A percentile compares a stretch with the other conserved stretches of the same genome.
These are phyloP conservation scores for Apamea epomidion DNA, from an alignment of 2,888 invertebrate species.

Conservation along the genomic window DNA sequence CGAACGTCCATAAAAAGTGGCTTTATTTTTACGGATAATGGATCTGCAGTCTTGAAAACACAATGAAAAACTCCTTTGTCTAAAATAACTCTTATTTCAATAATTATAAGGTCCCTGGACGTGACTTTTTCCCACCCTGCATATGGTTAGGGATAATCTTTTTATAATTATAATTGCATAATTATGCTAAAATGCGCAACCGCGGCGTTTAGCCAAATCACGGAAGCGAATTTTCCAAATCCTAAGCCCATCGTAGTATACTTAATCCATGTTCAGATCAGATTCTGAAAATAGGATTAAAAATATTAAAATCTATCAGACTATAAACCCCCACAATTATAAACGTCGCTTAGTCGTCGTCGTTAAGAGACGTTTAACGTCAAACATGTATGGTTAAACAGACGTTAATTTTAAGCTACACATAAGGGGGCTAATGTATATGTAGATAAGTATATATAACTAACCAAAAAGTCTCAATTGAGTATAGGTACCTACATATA, in stretches of 20 bases:
- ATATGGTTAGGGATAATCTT: background rate
- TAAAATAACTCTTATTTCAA: background rate
- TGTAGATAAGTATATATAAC: background rate
- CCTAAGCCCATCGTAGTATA: background rate
- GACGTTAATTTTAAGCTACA: background rate
- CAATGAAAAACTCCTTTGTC: background rate
- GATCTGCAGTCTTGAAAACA: background rate
- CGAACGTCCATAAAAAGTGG: background rate
- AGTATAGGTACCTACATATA: background rate
- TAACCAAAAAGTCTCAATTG: background rate
- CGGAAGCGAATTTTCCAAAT: conserved; percentile 1
- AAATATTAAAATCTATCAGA: background rate
- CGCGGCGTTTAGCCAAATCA: background rate
- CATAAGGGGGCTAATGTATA: background rate
- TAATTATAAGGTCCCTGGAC: background rate
- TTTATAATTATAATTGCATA: too few species aligned
- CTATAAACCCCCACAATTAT: background rate
- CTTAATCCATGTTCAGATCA: background rate
- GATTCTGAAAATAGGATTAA: too few species aligned
- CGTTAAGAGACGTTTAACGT: background rate
- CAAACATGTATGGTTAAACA: background rate
- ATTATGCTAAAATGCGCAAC: background rate
- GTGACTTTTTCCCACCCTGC: background rate
- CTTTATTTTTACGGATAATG: background rate
- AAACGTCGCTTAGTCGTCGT: background rate